Evolutionary conservation across 2,797 vertebrate species (phyloP), one percentile per base, ranked within the genome.

Genomic region (Phrynocephalus guinanensis): DNA sequence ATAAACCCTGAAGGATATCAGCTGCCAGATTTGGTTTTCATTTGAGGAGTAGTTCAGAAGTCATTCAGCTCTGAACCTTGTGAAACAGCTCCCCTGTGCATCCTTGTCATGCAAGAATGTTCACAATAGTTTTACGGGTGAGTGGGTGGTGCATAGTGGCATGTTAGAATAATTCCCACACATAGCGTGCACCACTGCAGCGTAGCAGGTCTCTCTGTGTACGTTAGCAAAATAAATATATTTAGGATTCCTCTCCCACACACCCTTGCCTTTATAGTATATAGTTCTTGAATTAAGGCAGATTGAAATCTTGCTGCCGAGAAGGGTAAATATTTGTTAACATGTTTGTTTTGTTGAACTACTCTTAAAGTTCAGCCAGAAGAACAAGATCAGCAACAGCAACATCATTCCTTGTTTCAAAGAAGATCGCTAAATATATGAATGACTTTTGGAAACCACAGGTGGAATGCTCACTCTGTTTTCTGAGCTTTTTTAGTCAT

Each of bases 261-360:
- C 60, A 63, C 60, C 18, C 60, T 63, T 22, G n/a, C 73, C 48
- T 1, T 28, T 56, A 11, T 22, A 48, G 24, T 86, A 68, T 86
- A 44, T 79, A 70, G 63, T 15, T 4, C 26, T 48, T 56, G 26
- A 70, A 44, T 78, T 78, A 87, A 83, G 75, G 63, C 44, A 28
- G 28, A 70, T 60, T 18, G 60, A 22, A 33, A 78, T 60, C n/a
- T 26, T 78, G 30, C 44, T 71, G 28, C 33, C 50, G 71, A 78
- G 66, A 44, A n/a, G 8, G 24, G 56, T 86, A 75, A 81, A 85
- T 86, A 84, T 66, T 76, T 79, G 79, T 38, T 66, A 87, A 73
- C 1, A 73, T 44, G 5, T 90, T 52, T 79, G 70, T 70, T 63
- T 68, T 26, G 28, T 81, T 75, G 56, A 80, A 38, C 56, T 6